A percentile compares a stretch with the other conserved stretches of the same genome.
These are phyloP conservation scores for Trichogramma evanescens DNA, from an alignment of 2,888 invertebrate species.

Conservation along the genomic window DNA sequence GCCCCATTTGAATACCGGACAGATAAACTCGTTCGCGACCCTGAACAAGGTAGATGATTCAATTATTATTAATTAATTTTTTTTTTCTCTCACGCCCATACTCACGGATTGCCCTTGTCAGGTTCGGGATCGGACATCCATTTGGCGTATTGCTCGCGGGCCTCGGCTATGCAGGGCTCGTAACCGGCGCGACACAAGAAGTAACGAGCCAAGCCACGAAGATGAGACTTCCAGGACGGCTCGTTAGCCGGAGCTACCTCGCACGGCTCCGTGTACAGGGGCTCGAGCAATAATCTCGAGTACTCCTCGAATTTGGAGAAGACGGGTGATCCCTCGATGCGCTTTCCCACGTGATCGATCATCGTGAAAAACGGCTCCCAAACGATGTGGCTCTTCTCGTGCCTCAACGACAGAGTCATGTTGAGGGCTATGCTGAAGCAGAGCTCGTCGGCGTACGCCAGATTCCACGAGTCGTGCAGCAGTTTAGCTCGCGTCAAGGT, in stretches of 20 bases:
- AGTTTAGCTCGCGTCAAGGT: conserved; percentile 68
- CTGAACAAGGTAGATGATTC: conserved; percentile 45
- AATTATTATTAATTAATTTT: background rate
- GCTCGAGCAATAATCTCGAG: conserved; percentile 61
- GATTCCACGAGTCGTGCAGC: conserved; percentile 70
- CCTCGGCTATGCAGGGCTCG: conserved; percentile 68
- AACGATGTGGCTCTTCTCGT: conserved; percentile 67
- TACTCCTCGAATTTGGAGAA: conserved; percentile 73
- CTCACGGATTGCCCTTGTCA: conserved; percentile 75
- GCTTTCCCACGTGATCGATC: conserved; percentile 72
- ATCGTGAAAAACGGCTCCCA: conserved; percentile 81
- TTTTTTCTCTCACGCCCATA: background rate
- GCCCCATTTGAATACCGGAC: conserved; percentile 78
- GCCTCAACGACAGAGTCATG: conserved; percentile 69
- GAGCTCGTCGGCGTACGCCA: conserved; percentile 71
- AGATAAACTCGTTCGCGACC: conserved; percentile 67
- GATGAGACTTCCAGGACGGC: conserved; percentile 61
- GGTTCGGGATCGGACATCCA: conserved; percentile 72
- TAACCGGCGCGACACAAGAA: conserved; percentile 73
- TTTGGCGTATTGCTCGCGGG: conserved; percentile 62
- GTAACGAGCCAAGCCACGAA: conserved; percentile 61
- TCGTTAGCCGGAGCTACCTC: conserved; percentile 53
- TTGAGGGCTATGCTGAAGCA: conserved; percentile 70
- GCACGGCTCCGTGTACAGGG: conserved; percentile 65
- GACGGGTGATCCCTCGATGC: conserved; percentile 61